Evolutionary conservation across 2,888 invertebrate species (phyloP), one percentile per base, ranked within the genome.

Genomic region (Trachelus iudaicus): DNA sequence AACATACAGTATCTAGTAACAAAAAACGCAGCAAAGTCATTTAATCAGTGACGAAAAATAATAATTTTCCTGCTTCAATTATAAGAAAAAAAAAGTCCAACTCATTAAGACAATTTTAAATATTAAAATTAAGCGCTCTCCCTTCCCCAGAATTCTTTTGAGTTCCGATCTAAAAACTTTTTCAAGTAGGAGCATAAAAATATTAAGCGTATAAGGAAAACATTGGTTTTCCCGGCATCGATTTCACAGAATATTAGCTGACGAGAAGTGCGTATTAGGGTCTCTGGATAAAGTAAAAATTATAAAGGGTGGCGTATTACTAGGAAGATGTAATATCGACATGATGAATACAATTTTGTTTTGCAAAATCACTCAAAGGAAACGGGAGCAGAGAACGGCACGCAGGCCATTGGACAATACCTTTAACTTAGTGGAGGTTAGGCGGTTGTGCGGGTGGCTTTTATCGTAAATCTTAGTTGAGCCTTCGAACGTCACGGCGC

Each of bases 401-500:
- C 9, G 56, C 56, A 56, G 9, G 2, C 56, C 56, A 56, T 71
- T 34, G 71, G 31, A 71, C 71, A 34, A 71, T 71, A 71, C 71
- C 68, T 71, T 71, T 34, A 71, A 34, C 31, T 71, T 71, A 31
- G 71, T 34, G 33, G 31, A 15, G 31, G 71, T 31, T 71, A 71
- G 71, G 69, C 33, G 33, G 69, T 30, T 69, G 69, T 71, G 33
- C 78, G 34, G 56, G 56, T 69, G 73, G 71, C 76, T 80, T 75
- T 76, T 33, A 76, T 35, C 76, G 68, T 76, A 79, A 79, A 79
- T 79, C 79, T 79, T 78, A 79, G 79, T 78, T 71, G 78, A 79
- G 77, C 76, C 78, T 75, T 82, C 79, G 79, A 81, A 78, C 83
- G 82, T 77, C 69, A 75, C 75, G 77, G 75, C 40, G 71, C 75